Percentiles rank a stretch among this genome's conserved stretches.
phyloP scores from a whole-genome alignment of 2,797 vertebrate species.

The Buceros bicornis region DNA sequence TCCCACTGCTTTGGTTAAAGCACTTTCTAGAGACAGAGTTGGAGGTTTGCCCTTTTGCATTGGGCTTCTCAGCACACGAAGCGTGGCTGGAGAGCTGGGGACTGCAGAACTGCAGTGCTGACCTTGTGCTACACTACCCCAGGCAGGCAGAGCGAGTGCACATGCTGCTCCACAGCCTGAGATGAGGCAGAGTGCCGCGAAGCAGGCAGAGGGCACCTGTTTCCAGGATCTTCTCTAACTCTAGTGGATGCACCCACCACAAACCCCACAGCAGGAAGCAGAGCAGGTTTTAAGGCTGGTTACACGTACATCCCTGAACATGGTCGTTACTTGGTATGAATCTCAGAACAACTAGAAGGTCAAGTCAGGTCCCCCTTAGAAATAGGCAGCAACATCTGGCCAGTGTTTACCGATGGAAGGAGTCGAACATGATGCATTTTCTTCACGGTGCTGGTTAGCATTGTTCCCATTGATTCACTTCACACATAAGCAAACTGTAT shows the following conservation, averaged over 20 bases:
- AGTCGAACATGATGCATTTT: rapidly evolving
- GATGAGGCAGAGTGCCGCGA: rapidly evolving
- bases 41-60: background rate
- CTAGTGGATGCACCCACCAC: background rate
- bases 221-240: background rate
- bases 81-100: background rate
- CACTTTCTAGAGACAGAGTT: background rate
- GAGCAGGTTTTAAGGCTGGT: background rate
- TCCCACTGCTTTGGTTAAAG: background rate
- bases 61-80: background rate
- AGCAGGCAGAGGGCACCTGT: background rate
- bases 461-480: background rate
- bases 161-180: background rate
- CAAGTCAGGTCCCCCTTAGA: background rate
- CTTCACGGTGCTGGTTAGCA: background rate
- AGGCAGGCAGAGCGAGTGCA: background rate
- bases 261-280: too few species aligned
- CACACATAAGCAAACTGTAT: background rate
- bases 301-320: background rate
- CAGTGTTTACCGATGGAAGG: background rate
- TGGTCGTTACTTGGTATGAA: background rate
- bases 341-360: background rate
- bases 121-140: background rate
- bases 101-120: background rate
- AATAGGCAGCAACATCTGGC: background rate